Evolutionary conservation across 2,113 vertebrate species (phyloP), one percentile per base, ranked within the genome.

Genomic region (Bufo bufo): DNA sequence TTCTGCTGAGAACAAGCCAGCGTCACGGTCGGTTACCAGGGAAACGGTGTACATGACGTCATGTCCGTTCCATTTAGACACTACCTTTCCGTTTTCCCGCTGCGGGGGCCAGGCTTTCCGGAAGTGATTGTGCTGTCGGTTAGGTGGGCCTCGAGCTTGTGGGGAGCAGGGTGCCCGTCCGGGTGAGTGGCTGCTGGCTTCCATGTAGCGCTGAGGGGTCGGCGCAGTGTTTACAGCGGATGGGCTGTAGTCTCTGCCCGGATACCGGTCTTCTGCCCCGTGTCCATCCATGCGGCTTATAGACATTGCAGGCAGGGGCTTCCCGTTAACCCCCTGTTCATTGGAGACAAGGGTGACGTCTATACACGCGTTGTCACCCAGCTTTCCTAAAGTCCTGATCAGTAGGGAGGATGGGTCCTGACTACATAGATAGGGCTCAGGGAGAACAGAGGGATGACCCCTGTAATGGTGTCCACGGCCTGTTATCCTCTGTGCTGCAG

Each of bases 51-150:
- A 74, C 3, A 14, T 13, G 77, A 58, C 77, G 52, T 33, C 33
- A 33, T 33, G 0, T 33, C 33, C 33, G 33, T 33, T 1, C 33
- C 33, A 33, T 33, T 33, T 33, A 33, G 33, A 33, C 33, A 33
- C 33, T 33, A 33, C 33, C 33, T 13, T 56, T 87, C 85, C 85
- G 61, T 0, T 23, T n/a, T n/a, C n/a, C 43, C 54, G 47, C n/a
- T 49, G 50, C 33, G 12, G n/a, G 69, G 65, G 3, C 1, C 82
- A 89, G 78, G 90, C 88, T 54, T 86, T 10, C 23, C 91, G 92
- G 92, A 93, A 92, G 91, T 82, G 6, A 61, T 92, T 80, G 84
- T 1, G 66, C 86, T 17, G 86, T 82, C 86, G 52, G 52, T 43
- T 87, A 63, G 87, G 92, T 87, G 90, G 91, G 90, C 87, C 83